Percentiles rank a stretch among this genome's conserved stretches.
These are phyloP conservation scores for Tiliacea aurago DNA, from an alignment of 2,888 invertebrate genomes.

Conservation along the genomic window DNA sequence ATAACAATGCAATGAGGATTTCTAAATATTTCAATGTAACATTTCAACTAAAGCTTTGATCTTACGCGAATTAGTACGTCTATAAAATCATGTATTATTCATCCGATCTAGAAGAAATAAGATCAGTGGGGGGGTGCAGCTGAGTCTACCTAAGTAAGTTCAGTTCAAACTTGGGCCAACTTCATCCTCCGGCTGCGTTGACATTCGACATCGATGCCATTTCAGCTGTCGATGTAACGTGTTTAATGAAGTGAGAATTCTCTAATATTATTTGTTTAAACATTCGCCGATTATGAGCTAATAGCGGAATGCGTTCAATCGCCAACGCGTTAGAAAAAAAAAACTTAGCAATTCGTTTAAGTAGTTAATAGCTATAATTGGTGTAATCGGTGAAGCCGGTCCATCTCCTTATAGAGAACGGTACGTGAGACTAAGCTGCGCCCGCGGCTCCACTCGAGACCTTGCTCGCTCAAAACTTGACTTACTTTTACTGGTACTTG, in stretches of 20 bases:
- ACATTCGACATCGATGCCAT: not conserved
- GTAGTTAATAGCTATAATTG: slow-evolving; percentile 76
- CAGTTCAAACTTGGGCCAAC: not conserved
- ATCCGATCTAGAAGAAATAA: not conserved
- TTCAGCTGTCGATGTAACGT: slow-evolving; percentile 23
- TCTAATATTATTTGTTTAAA: slow-evolving; percentile 60
- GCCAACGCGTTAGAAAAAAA: slow-evolving; percentile 72
- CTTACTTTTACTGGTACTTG: slow-evolving; percentile 66
- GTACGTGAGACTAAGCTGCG: slow-evolving; percentile 51
- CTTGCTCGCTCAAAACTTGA: slow-evolving; percentile 62
- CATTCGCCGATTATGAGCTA: slow-evolving; percentile 42
- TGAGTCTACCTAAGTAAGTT: not conserved
- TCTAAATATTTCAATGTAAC: not conserved
- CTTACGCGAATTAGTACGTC: not conserved
- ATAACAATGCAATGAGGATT: not conserved
- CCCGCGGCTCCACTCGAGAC: slow-evolving; percentile 58
- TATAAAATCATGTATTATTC: not conserved
- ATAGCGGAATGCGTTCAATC: slow-evolving; percentile 71
- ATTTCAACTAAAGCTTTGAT: not conserved
- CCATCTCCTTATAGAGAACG: slow-evolving; percentile 70
- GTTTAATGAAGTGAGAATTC: slow-evolving; percentile 65
- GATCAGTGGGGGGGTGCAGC: not conserved
- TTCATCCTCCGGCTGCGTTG: not conserved
- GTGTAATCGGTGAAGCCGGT: slow-evolving; percentile 55
- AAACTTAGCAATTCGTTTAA: slow-evolving; percentile 74